Percentiles rank a stretch among this genome's conserved stretches.
Conservation (phyloP, 64 coral and sea anemone species). For the Pocillopora damicornis region DNA sequence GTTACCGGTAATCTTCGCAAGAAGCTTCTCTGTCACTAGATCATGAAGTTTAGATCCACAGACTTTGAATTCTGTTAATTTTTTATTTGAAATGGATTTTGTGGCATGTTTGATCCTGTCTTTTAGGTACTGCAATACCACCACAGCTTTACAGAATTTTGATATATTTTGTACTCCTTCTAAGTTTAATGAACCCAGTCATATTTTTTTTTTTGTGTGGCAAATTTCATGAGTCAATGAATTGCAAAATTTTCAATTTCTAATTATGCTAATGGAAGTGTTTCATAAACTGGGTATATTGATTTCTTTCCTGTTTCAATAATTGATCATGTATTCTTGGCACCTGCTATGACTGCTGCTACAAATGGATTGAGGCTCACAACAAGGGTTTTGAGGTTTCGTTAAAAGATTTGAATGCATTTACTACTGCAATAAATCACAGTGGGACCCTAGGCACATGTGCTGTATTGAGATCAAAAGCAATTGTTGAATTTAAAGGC, state of each 20-base stretch:
- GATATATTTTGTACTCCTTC: no score
- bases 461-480: background rate
- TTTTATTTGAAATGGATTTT: no score
- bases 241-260: background rate
- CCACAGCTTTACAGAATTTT: no score
- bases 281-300: background rate
- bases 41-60: no score
- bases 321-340: slow-evolving; percentile 29
- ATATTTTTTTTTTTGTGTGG: no score
- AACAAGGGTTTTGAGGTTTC: slow-evolving; percentile 18
- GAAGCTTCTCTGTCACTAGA: no score
- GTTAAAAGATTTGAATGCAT: background rate
- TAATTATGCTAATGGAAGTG: background rate
- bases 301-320: background rate
- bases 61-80: no score
- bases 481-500: background rate
- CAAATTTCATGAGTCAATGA: no score
- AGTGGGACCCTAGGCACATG: background rate
- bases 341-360: slow-evolving; percentile 14
- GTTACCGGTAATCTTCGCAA: no score
- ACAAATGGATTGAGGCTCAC: slow-evolving; percentile 1
- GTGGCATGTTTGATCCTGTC: no score
- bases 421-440: background rate
- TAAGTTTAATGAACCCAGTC: no score
- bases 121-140: no score